phyloP scores from a whole-genome alignment of 1,140 invertebrate genomes.

The Bombus affinis region DNA sequence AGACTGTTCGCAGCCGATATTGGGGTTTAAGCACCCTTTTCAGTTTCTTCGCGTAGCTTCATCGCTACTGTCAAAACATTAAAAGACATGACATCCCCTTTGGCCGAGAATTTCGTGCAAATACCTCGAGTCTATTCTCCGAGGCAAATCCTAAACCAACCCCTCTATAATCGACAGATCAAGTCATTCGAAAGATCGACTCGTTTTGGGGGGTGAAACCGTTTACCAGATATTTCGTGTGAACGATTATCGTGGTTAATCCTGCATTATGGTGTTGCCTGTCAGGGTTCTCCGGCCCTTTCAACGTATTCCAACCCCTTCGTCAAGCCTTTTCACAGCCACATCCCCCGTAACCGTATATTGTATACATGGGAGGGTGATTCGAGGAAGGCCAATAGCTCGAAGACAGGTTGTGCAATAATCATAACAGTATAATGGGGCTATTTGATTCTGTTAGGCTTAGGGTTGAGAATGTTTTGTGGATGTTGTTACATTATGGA shows the following conservation, averaged over 20 bases:
- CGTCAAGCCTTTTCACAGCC: constrained; percentile 40
- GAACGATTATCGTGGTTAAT: constrained; percentile 65
- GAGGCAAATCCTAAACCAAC: constrained; percentile 32
- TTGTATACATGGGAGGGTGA: background rate
- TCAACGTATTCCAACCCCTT: constrained; percentile 55
- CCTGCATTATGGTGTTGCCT: constrained; percentile 54
- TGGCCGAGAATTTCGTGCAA: background rate
- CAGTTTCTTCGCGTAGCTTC: background rate
- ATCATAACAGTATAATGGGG: background rate
- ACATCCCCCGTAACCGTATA: background rate
- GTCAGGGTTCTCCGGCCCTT: constrained; percentile 46
- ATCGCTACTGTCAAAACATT: background rate
- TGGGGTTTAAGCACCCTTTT: background rate
- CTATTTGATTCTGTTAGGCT: too few relatives aligned
- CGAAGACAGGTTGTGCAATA: background rate
- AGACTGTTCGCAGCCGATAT: background rate
- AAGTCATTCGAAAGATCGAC: constrained; percentile 46
- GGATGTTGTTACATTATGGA: too few relatives aligned
- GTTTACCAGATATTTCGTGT: constrained; percentile 57
- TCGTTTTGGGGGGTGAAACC: constrained; percentile 38
- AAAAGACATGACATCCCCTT: background rate
- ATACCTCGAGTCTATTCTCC: constrained; percentile 23
- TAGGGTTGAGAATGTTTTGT: too few relatives aligned
- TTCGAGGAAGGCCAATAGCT: background rate
- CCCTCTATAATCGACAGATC: constrained; percentile 38